Percentiles rank a stretch among this genome's conserved stretches.
These are phyloP conservation scores for roundworm (Caenorhabditis elegans) DNA, from an alignment of 1,140 invertebrate species.

Conservation along the genomic window DNA sequence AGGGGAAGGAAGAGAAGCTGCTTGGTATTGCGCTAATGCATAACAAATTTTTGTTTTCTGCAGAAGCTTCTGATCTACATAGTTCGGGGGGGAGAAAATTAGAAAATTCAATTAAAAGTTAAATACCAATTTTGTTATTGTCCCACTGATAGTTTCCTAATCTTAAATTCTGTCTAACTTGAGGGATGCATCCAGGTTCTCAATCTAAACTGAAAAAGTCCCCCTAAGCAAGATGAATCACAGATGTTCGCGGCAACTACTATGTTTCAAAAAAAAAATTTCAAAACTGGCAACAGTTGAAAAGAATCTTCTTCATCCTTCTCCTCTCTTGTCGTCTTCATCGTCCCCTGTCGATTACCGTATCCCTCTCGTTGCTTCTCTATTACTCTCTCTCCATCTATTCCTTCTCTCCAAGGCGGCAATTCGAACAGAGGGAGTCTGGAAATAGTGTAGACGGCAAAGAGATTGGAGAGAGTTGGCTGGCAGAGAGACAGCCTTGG, in stretches of 20 bases:
- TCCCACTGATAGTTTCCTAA: too few relatives aligned
- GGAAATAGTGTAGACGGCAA: background rate
- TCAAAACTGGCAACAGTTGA: constrained; percentile 14
- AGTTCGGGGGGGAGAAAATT: background rate
- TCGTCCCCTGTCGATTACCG: constrained; percentile 43
- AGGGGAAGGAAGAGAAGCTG: background rate
- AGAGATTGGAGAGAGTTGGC: constrained; percentile 32
- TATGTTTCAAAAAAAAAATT: too few relatives aligned
- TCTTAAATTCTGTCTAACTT: too few relatives aligned
- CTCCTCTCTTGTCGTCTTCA: background rate
- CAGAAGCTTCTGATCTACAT: too few relatives aligned
- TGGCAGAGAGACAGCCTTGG: constrained; percentile 47
- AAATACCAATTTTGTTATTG: too few relatives aligned
- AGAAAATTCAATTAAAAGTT: constrained; percentile 12
- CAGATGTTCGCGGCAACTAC: too few relatives aligned
- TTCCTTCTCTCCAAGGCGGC: constrained; percentile 15
- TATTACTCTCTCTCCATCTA: background rate
- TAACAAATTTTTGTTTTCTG: constrained; percentile 11
- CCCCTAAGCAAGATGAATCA: too few relatives aligned
- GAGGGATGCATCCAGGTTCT: too few relatives aligned
- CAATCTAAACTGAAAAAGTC: too few relatives aligned
- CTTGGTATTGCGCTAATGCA: constrained; percentile 16
- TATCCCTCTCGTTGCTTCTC: constrained; percentile 6
- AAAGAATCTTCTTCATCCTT: background rate
- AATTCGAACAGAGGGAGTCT: constrained; percentile 7